These are phyloP conservation scores for Salvelinus fontinalis DNA, from an alignment of 2,113 vertebrate species.

Conservation along the genomic window DNA sequence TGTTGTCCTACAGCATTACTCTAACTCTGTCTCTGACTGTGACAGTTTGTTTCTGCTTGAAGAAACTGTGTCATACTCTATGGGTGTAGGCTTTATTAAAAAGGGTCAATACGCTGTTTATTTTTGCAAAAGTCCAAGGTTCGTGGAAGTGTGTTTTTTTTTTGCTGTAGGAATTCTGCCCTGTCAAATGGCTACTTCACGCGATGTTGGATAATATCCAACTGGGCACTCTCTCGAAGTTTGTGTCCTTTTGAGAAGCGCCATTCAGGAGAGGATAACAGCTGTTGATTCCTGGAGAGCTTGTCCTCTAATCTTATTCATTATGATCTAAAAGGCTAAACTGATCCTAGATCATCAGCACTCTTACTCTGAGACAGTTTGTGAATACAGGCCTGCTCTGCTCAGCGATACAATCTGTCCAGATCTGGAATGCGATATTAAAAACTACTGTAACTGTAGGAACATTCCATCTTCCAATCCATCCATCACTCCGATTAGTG, in stretches of 20 bases:
- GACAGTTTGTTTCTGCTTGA: neutral
- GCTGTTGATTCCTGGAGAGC: too few relatives aligned
- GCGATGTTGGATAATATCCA: too few relatives aligned
- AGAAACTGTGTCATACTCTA: neutral
- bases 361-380: too few relatives aligned
- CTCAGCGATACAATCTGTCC: neutral
- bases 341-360: too few relatives aligned
- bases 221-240: neutral
- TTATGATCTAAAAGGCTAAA: too few relatives aligned
- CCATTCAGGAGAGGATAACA: too few relatives aligned
- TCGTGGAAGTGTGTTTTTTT: too few relatives aligned
- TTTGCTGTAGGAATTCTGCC: too few relatives aligned
- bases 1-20: slow-evolving; percentile 53
- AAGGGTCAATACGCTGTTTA: neutral
- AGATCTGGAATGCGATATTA: neutral
- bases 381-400: too few relatives aligned
- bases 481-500: neutral
- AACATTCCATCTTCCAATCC: neutral
- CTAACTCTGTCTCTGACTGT: neutral
- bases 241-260: too few relatives aligned
- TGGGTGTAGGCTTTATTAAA: neutral
- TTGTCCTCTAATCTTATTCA: too few relatives aligned
- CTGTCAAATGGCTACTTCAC: too few relatives aligned
- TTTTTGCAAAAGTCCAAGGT: neutral
- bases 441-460: neutral